Percentiles rank a stretch among this genome's conserved stretches.
Evolutionary conservation across 2,888 invertebrate genomes (phyloP).

Genomic region (Listrodromus nycthemerus): DNA sequence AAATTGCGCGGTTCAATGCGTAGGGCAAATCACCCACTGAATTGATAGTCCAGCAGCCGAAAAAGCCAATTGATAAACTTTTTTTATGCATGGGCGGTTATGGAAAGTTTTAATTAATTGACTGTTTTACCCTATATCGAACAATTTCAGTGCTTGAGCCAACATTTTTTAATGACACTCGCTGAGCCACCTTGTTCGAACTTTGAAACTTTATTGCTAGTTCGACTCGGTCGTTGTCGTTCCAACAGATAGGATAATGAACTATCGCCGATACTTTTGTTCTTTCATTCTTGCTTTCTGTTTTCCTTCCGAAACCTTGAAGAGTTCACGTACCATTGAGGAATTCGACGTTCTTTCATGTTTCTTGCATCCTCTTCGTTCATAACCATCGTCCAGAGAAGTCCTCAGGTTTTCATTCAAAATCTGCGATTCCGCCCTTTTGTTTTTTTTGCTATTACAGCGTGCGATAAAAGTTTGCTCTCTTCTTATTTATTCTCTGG

Average conservation of each 20-base stretch:
- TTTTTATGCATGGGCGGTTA: too few species aligned
- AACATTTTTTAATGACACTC: not conserved
- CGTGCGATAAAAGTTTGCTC: not conserved
- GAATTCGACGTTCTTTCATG: constrained; percentile 22
- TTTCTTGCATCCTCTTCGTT: constrained; percentile 13
- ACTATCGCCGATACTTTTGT: not conserved
- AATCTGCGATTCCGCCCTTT: constrained; percentile 20
- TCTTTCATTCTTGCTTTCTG: not conserved
- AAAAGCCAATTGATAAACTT: too few species aligned
- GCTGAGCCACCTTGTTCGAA: not conserved
- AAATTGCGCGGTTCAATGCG: not conserved
- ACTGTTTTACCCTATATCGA: too few species aligned
- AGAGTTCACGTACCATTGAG: constrained; percentile 40
- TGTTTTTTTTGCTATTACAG: constrained; percentile 49
- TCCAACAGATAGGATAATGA: not conserved
- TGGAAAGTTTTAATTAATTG: too few species aligned
- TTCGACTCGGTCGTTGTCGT: constrained; percentile 29
- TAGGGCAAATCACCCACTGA: too few species aligned
- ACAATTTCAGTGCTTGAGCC: not conserved
- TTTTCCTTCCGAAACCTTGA: constrained; percentile 30
- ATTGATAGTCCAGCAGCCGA: too few species aligned
- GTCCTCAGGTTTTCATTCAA: constrained; percentile 61
- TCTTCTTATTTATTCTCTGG: constrained; percentile 2
- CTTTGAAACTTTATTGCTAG: constrained; percentile 10
- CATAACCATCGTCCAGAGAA: constrained; percentile 39